A percentile compares a stretch with the other conserved stretches of the same genome.
Conservation (phyloP, 2,888 invertebrate species). For the Cryptocheilus praepositus region DNA sequence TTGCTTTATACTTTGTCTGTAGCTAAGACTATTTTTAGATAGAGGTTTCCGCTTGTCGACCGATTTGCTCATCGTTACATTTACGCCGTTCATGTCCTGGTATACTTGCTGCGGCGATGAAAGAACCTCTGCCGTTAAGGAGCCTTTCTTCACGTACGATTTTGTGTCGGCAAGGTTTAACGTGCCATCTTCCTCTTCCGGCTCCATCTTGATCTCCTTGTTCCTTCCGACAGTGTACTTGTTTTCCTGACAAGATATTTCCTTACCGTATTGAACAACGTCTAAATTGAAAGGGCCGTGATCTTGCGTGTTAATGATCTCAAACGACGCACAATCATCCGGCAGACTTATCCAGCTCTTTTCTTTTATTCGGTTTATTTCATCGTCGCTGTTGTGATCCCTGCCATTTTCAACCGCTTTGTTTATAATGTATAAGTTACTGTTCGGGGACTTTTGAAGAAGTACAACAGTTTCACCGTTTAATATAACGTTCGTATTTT, state of each 20-base stretch:
- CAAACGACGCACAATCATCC: slow-evolving; percentile 41
- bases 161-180: slow-evolving; percentile 45
- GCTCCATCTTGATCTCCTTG: slow-evolving; percentile 50
- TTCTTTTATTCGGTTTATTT: slow-evolving; percentile 35
- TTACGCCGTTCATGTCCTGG: slow-evolving; percentile 35
- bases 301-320: slow-evolving; percentile 38
- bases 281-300: slow-evolving; percentile 43
- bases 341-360: slow-evolving; percentile 35
- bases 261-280: slow-evolving; percentile 42
- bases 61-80: slow-evolving; percentile 31
- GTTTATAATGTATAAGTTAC: slow-evolving; percentile 72
- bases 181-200: slow-evolving; percentile 36
- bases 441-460: slow-evolving; percentile 70
- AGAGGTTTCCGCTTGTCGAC: slow-evolving; percentile 45
- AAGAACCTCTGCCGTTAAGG: slow-evolving; percentile 36
- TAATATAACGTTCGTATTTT: slow-evolving; percentile 67
- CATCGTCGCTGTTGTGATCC: slow-evolving; percentile 54
- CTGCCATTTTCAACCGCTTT: slow-evolving; percentile 66
- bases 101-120: slow-evolving; percentile 34
- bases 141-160: slow-evolving; percentile 35
- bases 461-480: slow-evolving; percentile 71
- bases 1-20: slow-evolving; percentile 51
- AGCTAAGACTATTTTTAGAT: slow-evolving; percentile 40
- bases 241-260: slow-evolving; percentile 42
- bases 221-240: slow-evolving; percentile 39